These are phyloP conservation scores for Tetramorium alpestre DNA, from an alignment of 1,140 invertebrate species.

Conservation along the genomic window DNA sequence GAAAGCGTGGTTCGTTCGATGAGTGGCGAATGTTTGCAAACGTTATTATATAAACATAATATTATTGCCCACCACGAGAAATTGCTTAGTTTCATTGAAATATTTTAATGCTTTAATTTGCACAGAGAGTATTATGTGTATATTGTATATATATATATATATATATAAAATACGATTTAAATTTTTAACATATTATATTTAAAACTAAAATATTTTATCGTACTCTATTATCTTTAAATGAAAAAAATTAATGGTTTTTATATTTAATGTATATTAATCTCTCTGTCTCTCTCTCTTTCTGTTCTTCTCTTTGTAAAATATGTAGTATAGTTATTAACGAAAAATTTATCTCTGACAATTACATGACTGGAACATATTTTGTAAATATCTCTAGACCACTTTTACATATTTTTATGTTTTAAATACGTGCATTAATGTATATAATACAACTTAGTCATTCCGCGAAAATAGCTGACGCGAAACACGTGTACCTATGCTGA, in stretches of 20 bases:
- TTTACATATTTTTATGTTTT: conserved; percentile 4
- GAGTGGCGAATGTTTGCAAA: conserved; percentile 28
- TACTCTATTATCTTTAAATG: neutral
- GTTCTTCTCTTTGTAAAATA: neutral
- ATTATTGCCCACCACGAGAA: neutral
- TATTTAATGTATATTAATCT: neutral
- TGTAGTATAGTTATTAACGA: neutral
- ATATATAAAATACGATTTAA: neutral
- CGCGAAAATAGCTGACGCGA: neutral
- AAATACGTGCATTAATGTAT: neutral
- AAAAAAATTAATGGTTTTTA: neutral
- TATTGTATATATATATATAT: neutral
- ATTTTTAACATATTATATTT: conserved; percentile 1
- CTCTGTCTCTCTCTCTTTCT: neutral
- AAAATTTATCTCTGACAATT: conserved; percentile 22
- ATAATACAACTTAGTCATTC: neutral
- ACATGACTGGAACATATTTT: neutral
- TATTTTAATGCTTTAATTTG: conserved; percentile 6
- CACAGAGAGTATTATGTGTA: neutral
- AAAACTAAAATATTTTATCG: neutral
- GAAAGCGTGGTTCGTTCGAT: conserved; percentile 6
- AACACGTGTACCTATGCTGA: neutral
- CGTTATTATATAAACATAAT: conserved; percentile 46
- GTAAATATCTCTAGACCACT: conserved; percentile 13
- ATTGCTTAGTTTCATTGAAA: neutral